phyloP scores from a whole-genome alignment of 2,113 vertebrate species.

The Odontophorus gujanensis region DNA sequence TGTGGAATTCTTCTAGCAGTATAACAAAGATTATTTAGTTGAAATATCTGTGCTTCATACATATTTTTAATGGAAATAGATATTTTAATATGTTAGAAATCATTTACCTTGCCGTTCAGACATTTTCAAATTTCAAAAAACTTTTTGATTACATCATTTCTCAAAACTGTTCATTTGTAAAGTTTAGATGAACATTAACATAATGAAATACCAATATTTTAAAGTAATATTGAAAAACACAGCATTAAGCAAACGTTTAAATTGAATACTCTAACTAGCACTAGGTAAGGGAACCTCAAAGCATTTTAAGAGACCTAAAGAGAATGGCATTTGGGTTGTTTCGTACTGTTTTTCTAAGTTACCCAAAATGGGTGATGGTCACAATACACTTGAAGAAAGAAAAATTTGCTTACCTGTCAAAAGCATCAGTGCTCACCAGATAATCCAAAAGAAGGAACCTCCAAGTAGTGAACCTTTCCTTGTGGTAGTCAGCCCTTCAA shows the following conservation, averaged over 20 bases:
- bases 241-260: background rate
- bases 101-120: background rate
- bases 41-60: background rate
- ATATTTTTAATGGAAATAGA: background rate
- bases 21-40: background rate
- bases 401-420: no score
- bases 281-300: background rate
- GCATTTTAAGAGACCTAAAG: background rate
- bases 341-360: background rate
- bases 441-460: no score
- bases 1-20: background rate
- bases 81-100: background rate
- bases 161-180: background rate
- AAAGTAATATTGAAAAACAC: constrained; percentile 6
- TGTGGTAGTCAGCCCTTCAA: no score
- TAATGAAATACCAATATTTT: background rate
- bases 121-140: background rate
- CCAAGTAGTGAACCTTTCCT: no score
- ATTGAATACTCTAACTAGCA: background rate
- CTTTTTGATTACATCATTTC: background rate
- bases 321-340: background rate
- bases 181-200: background rate
- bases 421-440: no score
- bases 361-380: no score
- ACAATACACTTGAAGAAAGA: no score